Base-by-base conservation (phyloP, 2,113 vertebrate genomes). In the Serinus canaria region DNA sequence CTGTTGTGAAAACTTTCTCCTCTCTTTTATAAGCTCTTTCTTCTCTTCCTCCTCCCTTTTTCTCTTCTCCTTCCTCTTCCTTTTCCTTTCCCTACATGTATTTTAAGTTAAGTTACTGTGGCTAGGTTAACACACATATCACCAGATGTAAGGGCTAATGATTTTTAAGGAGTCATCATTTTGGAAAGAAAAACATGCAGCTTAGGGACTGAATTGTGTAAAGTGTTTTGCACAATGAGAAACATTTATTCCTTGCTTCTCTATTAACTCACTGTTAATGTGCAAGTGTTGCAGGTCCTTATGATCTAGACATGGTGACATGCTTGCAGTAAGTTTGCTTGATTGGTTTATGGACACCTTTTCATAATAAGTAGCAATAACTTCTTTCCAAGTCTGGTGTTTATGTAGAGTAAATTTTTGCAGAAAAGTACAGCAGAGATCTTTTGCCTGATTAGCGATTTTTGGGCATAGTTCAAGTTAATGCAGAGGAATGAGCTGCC, bases 1-100 rank as follows among this genome's bases (percentile, higher is more conserved):
- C 83, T 55, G 52, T 94, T 66, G 78, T 68, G 56, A 89, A 94
- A 94, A 96, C 72, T 82, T 83, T 75, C 7, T 72, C 27, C 15
- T 10, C 13, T 77, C 3, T 7, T 37, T 9, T 39, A 43, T 3
- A 3, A 27, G 33, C 35, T 59, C 5, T 23, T 66, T 18, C 7
- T 77, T 10, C 9, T 79, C 22, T 22, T 83, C 16, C 19, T 53
- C 6, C 25, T 47, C 6, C 25, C 8, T 52, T 62, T 66, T n/a
- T 25, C 3, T 4, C 35, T 35, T 46, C 8, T 8, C 6, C 37
- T 59, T 52, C 15, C 17, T n/a, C 21, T 53, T 46, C 16, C 21
- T 43, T 25, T 56, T 43, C 5, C 33, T 68, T 59, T 41, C 20
- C 53, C 43, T 83, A 10, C 11, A 9, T 44, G 8, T 7, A 56